phyloP scores from a whole-genome alignment of 2,113 vertebrate genomes.

The Larimichthys crocea region DNA sequence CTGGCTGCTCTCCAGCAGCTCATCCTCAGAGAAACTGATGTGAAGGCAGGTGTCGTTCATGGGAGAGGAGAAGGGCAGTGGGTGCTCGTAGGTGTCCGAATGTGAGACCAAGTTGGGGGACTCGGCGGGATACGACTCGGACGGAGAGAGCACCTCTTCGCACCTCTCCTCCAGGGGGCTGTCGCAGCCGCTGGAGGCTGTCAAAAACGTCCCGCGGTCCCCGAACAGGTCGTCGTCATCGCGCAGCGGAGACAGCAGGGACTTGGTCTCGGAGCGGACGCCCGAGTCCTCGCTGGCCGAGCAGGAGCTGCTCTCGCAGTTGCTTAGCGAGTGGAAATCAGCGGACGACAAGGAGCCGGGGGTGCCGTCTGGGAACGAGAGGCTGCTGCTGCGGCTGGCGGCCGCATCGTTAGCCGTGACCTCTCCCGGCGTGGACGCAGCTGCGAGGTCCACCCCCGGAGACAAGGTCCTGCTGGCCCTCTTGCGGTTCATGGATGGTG shows the following conservation, averaged over 20 bases:
- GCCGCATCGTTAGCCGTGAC: slow-evolving; percentile 20
- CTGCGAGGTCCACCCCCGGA: slow-evolving; percentile 74
- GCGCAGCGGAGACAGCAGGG: slow-evolving; percentile 60
- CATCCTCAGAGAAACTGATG: slow-evolving; percentile 90
- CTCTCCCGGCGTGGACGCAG: slow-evolving; percentile 16
- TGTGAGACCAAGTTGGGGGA: slow-evolving; percentile 25
- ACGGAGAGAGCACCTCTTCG: not conserved
- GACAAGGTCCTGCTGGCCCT: slow-evolving; percentile 85
- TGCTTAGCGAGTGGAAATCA: slow-evolving; percentile 81
- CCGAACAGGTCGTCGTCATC: slow-evolving; percentile 78
- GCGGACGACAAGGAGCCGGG: slow-evolving; percentile 80
- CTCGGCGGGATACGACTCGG: slow-evolving; percentile 27
- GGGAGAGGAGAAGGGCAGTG: slow-evolving; percentile 73
- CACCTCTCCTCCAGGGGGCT: slow-evolving; percentile 75
- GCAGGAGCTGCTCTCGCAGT: slow-evolving; percentile 75
- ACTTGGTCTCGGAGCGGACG: slow-evolving; percentile 79
- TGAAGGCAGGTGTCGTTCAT: slow-evolving; percentile 87
- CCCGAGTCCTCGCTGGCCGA: slow-evolving; percentile 82
- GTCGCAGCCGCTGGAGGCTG: slow-evolving; percentile 74
- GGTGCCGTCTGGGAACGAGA: slow-evolving; percentile 82
- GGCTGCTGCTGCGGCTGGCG: slow-evolving; percentile 70
- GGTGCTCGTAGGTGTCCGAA: slow-evolving; percentile 58
- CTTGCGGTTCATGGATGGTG: slow-evolving; percentile 83
- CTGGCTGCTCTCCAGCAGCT: slow-evolving; percentile 80
- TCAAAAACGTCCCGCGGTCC: slow-evolving; percentile 69